Base-by-base conservation (phyloP, 2,888 invertebrate species). In the Syrista parreyssii region DNA sequence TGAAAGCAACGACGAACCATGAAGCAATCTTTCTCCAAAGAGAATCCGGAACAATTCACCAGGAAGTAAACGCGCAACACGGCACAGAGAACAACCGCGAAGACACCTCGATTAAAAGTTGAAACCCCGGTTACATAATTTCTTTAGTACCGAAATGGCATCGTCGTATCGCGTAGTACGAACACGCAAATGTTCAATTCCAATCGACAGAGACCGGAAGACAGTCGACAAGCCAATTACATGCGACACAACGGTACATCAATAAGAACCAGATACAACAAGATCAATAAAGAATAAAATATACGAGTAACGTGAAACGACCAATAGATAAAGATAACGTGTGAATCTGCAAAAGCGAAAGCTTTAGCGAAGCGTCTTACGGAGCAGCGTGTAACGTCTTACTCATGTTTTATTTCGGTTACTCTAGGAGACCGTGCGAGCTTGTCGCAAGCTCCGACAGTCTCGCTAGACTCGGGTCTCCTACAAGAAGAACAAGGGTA, bases 1-100 rank as follows among this genome's bases (percentile, higher is more conserved):
- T 98, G 95, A 55, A 95, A 92, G 76, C 92, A 90, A 15, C 31
- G 23, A 71, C 31, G 3, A 12, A 33, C 4, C 33, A 32, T 33
- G 12, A 71, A 9, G 55, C 23, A 23, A 55, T 55, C 55, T 9
- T 55, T 9, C 9, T 23, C 15, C 15, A 23, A 23, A 23, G 23
- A 55, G 32, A 35, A 12, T 73, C 12, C 73, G 73, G 1, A 23
- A 23, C 23, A 23, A 55, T 55, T 2, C 23, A 55, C 23, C 55
- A 55, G 23, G 55, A 55, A 55, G 55, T 55, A 23, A 55, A 55
- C 55, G 55, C 55, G 55, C 55, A 55, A 55, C 55, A 55, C 55
- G 55, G 55, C 55, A 55, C 23, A 55, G 55, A 55, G 55, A 55
- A 55, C 55, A 55, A 55, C 23, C 55, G 55, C 55, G 23, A 55